phyloP scores from a whole-genome alignment of 2,888 invertebrate species.

The Cerastis leucographa region DNA sequence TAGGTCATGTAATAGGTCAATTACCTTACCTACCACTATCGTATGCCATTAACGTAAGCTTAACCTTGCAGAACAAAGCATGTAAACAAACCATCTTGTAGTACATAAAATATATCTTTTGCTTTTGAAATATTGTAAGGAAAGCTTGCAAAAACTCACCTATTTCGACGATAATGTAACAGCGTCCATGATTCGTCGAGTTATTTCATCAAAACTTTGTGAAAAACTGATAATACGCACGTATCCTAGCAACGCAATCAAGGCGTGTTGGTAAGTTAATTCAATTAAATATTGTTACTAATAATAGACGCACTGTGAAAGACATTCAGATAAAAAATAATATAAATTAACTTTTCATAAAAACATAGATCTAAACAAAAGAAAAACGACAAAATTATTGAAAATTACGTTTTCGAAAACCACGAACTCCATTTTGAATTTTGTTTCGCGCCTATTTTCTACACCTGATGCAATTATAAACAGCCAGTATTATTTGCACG shows the following conservation, averaged over 20 bases:
- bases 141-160: slow-evolving; percentile 59
- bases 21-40: slow-evolving; percentile 70
- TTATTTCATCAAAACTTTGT: slow-evolving; percentile 66
- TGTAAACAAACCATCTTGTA: slow-evolving; percentile 70
- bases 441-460: slow-evolving; percentile 6
- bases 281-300: slow-evolving; percentile 31
- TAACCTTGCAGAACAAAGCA: slow-evolving; percentile 70
- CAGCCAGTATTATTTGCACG: slow-evolving; percentile 29
- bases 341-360: neutral
- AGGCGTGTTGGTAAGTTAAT: slow-evolving; percentile 47
- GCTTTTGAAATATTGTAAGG: neutral
- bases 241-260: slow-evolving; percentile 87
- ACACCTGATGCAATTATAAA: slow-evolving; percentile 35
- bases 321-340: neutral
- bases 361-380: slow-evolving; percentile 1
- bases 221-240: slow-evolving; percentile 71
- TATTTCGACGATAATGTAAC: slow-evolving; percentile 51
- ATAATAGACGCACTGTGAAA: neutral
- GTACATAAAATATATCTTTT: neutral
- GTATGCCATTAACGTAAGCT: slow-evolving; percentile 67
- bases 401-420: neutral
- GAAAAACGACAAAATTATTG: neutral
- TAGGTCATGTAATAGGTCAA: slow-evolving; percentile 73
- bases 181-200: slow-evolving; percentile 60
- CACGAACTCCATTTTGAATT: slow-evolving; percentile 41